Conservation (phyloP, 2,797 vertebrate species). For the Schizopygopsis pylzovi region DNA sequence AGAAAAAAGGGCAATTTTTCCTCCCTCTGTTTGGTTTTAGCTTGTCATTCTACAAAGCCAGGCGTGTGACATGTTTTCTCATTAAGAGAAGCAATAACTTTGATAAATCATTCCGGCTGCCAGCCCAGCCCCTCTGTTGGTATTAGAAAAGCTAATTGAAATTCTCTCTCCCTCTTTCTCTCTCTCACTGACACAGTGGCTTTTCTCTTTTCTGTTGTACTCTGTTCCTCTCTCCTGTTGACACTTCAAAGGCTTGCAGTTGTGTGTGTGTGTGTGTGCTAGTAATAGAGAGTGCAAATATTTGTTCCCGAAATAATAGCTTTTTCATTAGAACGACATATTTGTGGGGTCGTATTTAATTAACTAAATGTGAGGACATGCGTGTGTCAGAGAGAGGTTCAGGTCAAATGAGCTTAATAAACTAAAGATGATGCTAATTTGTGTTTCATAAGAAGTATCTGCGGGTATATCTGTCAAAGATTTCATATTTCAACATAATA, state of each 20-base stretch:
- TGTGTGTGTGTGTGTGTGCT: constrained; percentile 18
- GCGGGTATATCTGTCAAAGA: neutral
- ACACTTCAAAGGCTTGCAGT: constrained; percentile 57
- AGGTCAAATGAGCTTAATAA: neutral
- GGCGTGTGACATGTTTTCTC: constrained; percentile 71
- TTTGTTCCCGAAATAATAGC: constrained; percentile 30
- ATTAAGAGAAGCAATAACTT: constrained; percentile 83
- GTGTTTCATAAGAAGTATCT: neutral
- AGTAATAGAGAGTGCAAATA: constrained; percentile 21
- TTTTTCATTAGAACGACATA: constrained; percentile 2
- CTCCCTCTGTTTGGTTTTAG: constrained; percentile 67
- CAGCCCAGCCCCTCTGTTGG: constrained; percentile 78
- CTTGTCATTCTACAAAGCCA: constrained; percentile 76
- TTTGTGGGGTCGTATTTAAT: constrained; percentile 24
- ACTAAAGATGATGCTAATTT: neutral
- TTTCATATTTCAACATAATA: neutral
- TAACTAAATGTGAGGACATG: constrained; percentile 8
- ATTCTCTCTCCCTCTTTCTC: constrained; percentile 47
- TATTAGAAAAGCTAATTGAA: constrained; percentile 84
- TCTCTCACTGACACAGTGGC: constrained; percentile 38
- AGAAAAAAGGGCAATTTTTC: constrained; percentile 57
- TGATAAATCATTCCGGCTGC: constrained; percentile 82
- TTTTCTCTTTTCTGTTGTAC: constrained; percentile 49
- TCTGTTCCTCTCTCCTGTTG: constrained; percentile 48
- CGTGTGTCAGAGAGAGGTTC: neutral